Percentiles rank a stretch among this genome's conserved stretches.
Conservation (phyloP, 2,888 invertebrate genomes). For the Malthinus flaveolus region DNA sequence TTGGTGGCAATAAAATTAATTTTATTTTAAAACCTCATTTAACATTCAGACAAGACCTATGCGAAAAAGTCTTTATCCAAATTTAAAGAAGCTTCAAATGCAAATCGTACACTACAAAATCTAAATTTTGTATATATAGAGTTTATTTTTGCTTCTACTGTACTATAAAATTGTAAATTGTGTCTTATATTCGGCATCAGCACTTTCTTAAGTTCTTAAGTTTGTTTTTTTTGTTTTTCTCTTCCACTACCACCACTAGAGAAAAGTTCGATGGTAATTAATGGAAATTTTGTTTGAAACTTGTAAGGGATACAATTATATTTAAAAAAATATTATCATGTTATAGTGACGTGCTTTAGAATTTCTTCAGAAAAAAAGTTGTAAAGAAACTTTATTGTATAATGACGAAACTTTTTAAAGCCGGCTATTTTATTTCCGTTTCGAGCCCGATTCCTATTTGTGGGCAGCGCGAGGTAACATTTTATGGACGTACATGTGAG, state of each 20-base stretch:
- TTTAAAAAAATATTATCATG: slow-evolving; percentile 16
- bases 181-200: too few species aligned
- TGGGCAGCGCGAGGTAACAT: slow-evolving; percentile 21
- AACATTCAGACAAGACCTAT: too few species aligned
- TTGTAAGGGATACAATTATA: background rate
- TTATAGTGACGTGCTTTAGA: slow-evolving; percentile 22
- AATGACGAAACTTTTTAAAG: slow-evolving; percentile 25
- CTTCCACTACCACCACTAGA: too few species aligned
- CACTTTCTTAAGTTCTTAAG: too few species aligned
- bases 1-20: too few species aligned
- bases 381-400: slow-evolving; percentile 13
- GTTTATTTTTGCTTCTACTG: too few species aligned
- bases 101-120: slow-evolving; percentile 20
- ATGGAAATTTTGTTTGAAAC: too few species aligned
- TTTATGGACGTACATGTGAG: slow-evolving; percentile 24
- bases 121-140: slow-evolving; percentile 20
- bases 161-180: too few species aligned
- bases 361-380: slow-evolving; percentile 11
- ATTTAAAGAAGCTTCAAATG: slow-evolving; percentile 23
- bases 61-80: background rate
- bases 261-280: too few species aligned
- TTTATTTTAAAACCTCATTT: too few species aligned
- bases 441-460: slow-evolving; percentile 22
- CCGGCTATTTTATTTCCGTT: slow-evolving; percentile 26
- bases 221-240: too few species aligned